A percentile compares a stretch with the other conserved stretches of the same genome.
Conservation (phyloP, 2,113 vertebrate species). For the Cryptotis parvus region DNA sequence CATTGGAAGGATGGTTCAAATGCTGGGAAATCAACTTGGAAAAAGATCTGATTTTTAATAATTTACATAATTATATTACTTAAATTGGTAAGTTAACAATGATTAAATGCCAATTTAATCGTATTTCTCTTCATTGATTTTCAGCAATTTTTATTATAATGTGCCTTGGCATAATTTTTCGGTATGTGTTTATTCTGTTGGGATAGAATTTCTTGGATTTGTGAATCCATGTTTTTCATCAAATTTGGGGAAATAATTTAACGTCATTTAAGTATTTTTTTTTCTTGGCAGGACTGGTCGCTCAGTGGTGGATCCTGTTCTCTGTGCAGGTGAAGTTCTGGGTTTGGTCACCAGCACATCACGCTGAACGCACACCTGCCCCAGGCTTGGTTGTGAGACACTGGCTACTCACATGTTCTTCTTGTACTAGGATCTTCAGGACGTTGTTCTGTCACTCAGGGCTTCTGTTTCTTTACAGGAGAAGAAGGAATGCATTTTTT, state of each 20-base stretch:
- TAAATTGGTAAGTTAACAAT: too few species aligned
- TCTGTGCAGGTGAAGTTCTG: too few species aligned
- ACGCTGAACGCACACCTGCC: too few species aligned
- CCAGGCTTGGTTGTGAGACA: too few species aligned
- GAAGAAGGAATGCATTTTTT: too few species aligned
- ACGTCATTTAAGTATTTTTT: not conserved
- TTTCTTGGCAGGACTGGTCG: not conserved
- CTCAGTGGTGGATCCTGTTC: too few species aligned
- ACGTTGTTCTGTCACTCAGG: too few species aligned
- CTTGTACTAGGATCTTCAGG: too few species aligned
- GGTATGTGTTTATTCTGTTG: not conserved
- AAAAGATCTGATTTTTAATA: not conserved
- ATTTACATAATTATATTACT: too few species aligned
- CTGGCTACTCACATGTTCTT: too few species aligned
- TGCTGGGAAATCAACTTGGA: not conserved
- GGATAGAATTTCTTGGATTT: not conserved
- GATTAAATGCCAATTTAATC: not conserved
- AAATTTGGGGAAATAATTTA: not conserved
- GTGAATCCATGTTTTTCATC: not conserved
- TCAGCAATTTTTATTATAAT: not conserved
- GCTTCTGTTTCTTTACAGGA: too few species aligned
- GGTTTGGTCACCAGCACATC: too few species aligned
- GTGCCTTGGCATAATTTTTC: not conserved
- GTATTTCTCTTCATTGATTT: not conserved
- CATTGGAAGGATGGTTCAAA: not conserved